Base-by-base conservation (phyloP, 2,888 invertebrate species). In the Agrypnus murinus region DNA sequence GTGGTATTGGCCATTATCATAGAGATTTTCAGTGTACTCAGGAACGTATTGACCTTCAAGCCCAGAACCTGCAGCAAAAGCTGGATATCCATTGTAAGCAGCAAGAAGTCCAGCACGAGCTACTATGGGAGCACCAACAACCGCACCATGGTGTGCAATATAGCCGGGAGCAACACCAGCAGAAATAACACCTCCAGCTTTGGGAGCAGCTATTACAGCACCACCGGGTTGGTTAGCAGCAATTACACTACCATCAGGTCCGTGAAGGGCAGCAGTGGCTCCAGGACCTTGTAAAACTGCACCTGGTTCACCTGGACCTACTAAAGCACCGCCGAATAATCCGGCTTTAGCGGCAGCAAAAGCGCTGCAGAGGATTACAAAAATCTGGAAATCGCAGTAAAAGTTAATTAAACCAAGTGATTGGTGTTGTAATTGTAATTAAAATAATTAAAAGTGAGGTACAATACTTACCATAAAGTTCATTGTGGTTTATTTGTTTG, bases 1-100 rank as follows among this genome's bases (percentile, higher is more conserved):
- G 66, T 79, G 81, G 75, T 83, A 83, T 43, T 81, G 79, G 7
- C 83, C 83, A 70, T 82, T 80, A 68, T 83, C 80, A 74, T 81
- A 82, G 25, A 81, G 75, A 66, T 78, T 77, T 72, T 82, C 82
- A 48, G 76, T 78, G 66, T 76, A 75, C 32, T 77, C 77, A 32
- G 76, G 78, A 9, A 78, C 48, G 69, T 75, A 80, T 74, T 79
- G 79, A 43, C 79, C 79, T 77, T 78, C 79, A 43, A 76, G 62
- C 43, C 77, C 79, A 45, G 77, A 77, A 19, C 78, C 78, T 17
- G 77, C 60, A 34, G 78, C 77, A n/a, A 74, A 67, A n/a, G 74
- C 43, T 53, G 77, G 77, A 63, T 77, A 77, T 60, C 77, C 77
- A 43, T 34, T 15, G 31, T 25, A 38, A 17, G 15, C 32, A 12